These are phyloP conservation scores for Hystrix cristata DNA, from an alignment of 2,113 vertebrate genomes.

Conservation along the genomic window DNA sequence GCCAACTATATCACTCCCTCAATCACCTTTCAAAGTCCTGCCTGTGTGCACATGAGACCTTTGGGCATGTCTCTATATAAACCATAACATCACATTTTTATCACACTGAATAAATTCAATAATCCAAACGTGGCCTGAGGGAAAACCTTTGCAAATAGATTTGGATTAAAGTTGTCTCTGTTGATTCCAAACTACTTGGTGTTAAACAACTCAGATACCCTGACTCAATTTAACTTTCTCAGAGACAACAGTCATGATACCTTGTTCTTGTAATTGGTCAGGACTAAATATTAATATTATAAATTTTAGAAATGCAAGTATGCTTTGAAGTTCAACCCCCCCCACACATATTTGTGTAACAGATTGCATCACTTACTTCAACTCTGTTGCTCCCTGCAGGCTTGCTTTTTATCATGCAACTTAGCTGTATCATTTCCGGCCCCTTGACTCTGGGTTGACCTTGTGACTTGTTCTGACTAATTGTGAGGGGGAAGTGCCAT, in stretches of 20 bases:
- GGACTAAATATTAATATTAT: neutral
- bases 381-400: neutral
- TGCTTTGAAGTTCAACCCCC: neutral
- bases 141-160: neutral
- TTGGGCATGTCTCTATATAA: neutral
- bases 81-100: neutral
- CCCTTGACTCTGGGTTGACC: neutral
- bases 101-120: neutral
- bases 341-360: neutral
- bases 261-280: slow-evolving; percentile 16
- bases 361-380: neutral
- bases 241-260: neutral
- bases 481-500: neutral
- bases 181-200: neutral
- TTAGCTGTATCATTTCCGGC: neutral
- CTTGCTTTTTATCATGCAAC: neutral
- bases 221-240: neutral
- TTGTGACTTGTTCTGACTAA: neutral
- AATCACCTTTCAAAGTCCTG: neutral
- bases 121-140: neutral
- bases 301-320: neutral
- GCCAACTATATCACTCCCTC: neutral
- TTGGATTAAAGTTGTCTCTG: neutral
- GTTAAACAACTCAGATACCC: neutral
- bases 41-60: neutral